These are phyloP conservation scores for Grantiella picta DNA, from an alignment of 2,113 vertebrate genomes.

Conservation along the genomic window DNA sequence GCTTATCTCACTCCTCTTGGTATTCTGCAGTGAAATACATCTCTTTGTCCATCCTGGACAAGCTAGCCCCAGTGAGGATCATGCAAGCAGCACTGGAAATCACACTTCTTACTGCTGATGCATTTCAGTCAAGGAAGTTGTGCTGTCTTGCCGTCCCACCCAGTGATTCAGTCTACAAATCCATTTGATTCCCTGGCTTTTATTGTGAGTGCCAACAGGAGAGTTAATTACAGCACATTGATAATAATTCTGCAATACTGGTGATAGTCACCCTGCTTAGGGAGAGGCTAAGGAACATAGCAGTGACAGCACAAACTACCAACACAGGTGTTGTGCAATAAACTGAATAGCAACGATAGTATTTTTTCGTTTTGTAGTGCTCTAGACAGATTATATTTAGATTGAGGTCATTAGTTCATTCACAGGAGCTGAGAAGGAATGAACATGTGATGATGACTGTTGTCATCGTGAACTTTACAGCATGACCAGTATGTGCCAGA, in stretches of 20 bases:
- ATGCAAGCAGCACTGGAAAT: background rate
- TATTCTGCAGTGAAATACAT: background rate
- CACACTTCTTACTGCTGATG: background rate
- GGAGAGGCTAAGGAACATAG: background rate
- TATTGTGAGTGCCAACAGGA: background rate
- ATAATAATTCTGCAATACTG: background rate
- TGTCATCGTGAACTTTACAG: background rate
- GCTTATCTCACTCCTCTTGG: background rate
- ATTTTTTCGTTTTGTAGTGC: background rate
- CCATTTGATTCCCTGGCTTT: background rate
- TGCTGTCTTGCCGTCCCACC: background rate
- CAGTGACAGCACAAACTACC: background rate
- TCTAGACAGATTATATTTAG: background rate
- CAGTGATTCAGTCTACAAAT: background rate
- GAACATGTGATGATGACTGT: background rate
- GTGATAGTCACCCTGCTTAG: background rate
- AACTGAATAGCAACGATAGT: background rate
- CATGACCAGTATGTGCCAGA: background rate
- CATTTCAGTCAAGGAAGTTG: background rate
- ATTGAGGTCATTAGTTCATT: slow-evolving; percentile 6
- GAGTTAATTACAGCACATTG: background rate
- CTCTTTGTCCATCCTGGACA: background rate
- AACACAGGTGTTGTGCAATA: background rate
- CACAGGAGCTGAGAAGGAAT: background rate
- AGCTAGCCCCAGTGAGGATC: background rate